These are phyloP conservation scores for Balanococcus diminutus DNA, from an alignment of 2,888 invertebrate species.

Conservation along the genomic window DNA sequence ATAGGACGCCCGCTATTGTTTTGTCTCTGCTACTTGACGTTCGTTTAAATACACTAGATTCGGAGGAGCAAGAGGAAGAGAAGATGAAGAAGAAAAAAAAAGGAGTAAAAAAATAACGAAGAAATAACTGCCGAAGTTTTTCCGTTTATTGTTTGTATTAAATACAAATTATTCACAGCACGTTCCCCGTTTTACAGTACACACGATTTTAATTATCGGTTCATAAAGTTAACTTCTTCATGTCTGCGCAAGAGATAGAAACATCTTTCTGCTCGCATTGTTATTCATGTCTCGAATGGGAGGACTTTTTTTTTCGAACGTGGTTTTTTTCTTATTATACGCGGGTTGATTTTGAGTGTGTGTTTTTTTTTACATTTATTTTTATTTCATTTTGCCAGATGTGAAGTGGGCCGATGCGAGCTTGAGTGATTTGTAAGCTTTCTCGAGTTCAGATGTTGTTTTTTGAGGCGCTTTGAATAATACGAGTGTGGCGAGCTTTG, in stretches of 20 bases:
- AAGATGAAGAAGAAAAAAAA: not conserved
- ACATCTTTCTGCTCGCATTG: slow-evolving; percentile 50
- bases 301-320: slow-evolving; percentile 6
- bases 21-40: slow-evolving; percentile 46
- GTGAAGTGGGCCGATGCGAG: not conserved
- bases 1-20: slow-evolving; percentile 46
- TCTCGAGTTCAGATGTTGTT: not conserved
- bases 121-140: slow-evolving; percentile 47
- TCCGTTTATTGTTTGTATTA: slow-evolving; percentile 53
- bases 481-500: no score
- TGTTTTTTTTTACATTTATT: not conserved
- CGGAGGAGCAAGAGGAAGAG: not conserved
- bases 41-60: not conserved
- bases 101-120: slow-evolving; percentile 6
- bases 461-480: no score
- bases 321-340: not conserved
- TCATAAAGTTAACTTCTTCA: slow-evolving; percentile 52
- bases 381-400: not conserved
- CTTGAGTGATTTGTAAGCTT: not conserved
- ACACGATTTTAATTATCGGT: slow-evolving; percentile 53
- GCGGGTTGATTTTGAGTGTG: not conserved
- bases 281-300: slow-evolving; percentile 48
- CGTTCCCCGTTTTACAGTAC: slow-evolving; percentile 54
- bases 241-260: slow-evolving; percentile 48
- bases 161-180: slow-evolving; percentile 54